Evolutionary conservation across 2,888 invertebrate species (phyloP), one percentile per base, ranked within the genome.

Genomic region (Parnassius apollo): DNA sequence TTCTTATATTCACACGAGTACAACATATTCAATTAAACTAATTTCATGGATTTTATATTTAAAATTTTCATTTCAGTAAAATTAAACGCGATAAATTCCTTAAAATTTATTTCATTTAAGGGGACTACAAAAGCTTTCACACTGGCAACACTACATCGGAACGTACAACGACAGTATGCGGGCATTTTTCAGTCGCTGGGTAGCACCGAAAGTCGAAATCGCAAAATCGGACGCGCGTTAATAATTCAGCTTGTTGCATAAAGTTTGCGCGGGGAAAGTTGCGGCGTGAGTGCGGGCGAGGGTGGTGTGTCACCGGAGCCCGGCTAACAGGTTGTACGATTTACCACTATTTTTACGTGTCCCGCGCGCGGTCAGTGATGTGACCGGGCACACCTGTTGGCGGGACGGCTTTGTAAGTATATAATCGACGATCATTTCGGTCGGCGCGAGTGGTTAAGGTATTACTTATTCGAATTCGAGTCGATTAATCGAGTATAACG

Each of bases 261-360:
- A 79, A 76, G 76, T 76, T 79, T 76, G 71, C 69, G 76, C 71
- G 79, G 81, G 75, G 78, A 77, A 80, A 77, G 78, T 80, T 78
- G 78, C 72, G 80, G 78, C 72, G 80, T 77, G 53, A 42, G 57
- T 50, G 58, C 13, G 71, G 64, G 66, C 66, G 13, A 62, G 66
- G 68, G 71, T 61, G 63, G 69, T 67, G 69, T 71, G 72, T 69
- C 72, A 70, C 59, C 67, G 64, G 65, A 64, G 62, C 64, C 61
- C 12, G 49, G 78, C 83, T 86, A 91, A 91, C 91, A 89, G 90
- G 91, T 90, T 88, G 90, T 83, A 82, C 82, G 85, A 85, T 85
- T 85, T 83, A 81, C 77, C 85, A 88, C 90, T 87, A 91, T 90
- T 91, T 91, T 91, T 91, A 85, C 84, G 82, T 80, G 86, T 77